phyloP scores from a whole-genome alignment of 2,888 invertebrate genomes.

The Synergus gifuensis region DNA sequence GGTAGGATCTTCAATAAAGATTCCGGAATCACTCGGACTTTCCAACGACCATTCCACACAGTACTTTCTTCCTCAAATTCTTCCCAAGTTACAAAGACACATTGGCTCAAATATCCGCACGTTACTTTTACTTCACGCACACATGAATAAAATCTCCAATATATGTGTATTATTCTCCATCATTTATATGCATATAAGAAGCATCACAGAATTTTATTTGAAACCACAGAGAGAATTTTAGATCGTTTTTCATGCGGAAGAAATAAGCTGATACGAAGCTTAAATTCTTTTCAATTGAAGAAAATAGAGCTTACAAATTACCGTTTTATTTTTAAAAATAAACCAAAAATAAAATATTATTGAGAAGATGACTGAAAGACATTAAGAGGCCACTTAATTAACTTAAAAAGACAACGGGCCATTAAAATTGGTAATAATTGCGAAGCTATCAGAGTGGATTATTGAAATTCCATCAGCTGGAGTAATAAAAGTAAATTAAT shows the following conservation, averaged over 20 bases:
- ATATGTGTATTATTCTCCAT: neutral
- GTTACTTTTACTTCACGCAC: constrained; percentile 1
- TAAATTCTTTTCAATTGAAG: neutral
- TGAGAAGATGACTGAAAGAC: no score
- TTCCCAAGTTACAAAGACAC: constrained; percentile 21
- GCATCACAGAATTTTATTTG: neutral
- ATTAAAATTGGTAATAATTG: neutral
- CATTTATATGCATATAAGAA: constrained; percentile 7
- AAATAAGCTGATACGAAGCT: neutral
- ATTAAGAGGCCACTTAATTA: no score
- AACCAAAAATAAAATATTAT: neutral
- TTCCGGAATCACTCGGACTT: constrained; percentile 55
- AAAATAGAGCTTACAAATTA: neutral
- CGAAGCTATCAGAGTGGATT: neutral
- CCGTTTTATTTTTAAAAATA: neutral
- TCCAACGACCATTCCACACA: constrained; percentile 31
- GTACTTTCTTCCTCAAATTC: constrained; percentile 5
- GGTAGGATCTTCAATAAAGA: constrained; percentile 50
- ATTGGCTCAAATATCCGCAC: constrained; percentile 9
- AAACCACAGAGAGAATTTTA: neutral
- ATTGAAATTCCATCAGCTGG: neutral
- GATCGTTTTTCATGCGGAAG: neutral
- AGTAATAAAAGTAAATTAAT: constrained; percentile 23
- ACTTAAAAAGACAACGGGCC: no score
- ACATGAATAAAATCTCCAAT: neutral